These are phyloP conservation scores for Astyanax mexicanus DNA, from an alignment of 2,797 vertebrate genomes.

Conservation along the genomic window DNA sequence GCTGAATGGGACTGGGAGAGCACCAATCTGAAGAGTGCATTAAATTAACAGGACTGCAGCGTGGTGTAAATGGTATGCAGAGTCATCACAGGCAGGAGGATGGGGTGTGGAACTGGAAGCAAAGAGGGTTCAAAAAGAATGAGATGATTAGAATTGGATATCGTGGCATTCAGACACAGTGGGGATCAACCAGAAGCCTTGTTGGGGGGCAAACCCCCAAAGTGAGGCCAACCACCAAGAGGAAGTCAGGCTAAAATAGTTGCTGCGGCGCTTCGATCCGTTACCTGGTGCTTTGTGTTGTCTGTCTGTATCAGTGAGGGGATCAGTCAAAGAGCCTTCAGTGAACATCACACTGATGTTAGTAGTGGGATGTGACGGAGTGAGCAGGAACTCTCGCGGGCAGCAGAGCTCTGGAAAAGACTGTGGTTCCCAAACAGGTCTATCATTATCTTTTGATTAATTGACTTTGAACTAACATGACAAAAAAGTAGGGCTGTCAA, in stretches of 20 bases:
- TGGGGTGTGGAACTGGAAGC: not conserved
- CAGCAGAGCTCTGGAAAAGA: not conserved
- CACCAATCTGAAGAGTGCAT: not conserved
- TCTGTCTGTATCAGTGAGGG: not conserved
- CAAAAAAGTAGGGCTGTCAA: too few relatives aligned
- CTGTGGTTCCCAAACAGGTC: not conserved
- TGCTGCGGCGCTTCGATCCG: not conserved
- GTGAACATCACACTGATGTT: not conserved
- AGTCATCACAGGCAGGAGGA: not conserved
- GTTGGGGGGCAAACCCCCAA: conserved; percentile 1
- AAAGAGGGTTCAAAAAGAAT: not conserved
- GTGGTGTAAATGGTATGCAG: not conserved
- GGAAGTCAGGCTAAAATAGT: conserved; percentile 3
- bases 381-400: not conserved
- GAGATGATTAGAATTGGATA: conserved; percentile 1
- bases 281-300: conserved; percentile 20
- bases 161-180: conserved; percentile 18
- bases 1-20: not conserved
- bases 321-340: not conserved
- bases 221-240: conserved; percentile 11
- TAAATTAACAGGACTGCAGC: not conserved
- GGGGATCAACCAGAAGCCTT: not conserved
- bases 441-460: not conserved
- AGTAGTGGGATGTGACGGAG: not conserved
- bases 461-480: too few relatives aligned